Percentiles rank a stretch among this genome's conserved stretches.
These are phyloP conservation scores for Fragum sueziense DNA, from an alignment of 2,888 invertebrate species.

Conservation along the genomic window DNA sequence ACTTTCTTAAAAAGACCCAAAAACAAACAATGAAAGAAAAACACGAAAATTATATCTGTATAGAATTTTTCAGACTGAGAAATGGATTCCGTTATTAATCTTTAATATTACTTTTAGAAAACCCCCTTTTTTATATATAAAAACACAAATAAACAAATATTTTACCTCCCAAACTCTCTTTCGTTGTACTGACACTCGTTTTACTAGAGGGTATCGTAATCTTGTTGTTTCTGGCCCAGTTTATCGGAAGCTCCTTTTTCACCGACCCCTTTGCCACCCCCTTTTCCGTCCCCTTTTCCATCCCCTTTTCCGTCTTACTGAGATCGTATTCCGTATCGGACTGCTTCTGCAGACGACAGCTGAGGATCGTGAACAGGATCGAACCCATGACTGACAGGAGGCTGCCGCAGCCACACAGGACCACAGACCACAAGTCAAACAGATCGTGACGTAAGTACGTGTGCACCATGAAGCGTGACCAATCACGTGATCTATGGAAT, in stretches of 20 bases:
- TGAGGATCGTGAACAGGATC: conserved; percentile 26
- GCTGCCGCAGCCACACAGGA: conserved; percentile 46
- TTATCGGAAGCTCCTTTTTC: conserved; percentile 22
- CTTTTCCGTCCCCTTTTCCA: too few relatives aligned
- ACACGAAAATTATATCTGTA: too few relatives aligned
- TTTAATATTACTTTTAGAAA: too few relatives aligned
- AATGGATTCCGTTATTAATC: too few relatives aligned
- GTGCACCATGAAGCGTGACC: conserved; percentile 1
- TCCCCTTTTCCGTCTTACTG: conserved; percentile 2
- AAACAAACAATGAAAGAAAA: too few relatives aligned
- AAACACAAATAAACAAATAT: too few relatives aligned
- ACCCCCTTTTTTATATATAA: too few relatives aligned
- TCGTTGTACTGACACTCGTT: neutral
- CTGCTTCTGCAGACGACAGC: conserved; percentile 17
- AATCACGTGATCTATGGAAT: conserved; percentile 10
- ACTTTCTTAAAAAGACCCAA: too few relatives aligned
- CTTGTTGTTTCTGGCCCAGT: conserved; percentile 26
- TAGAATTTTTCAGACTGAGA: too few relatives aligned
- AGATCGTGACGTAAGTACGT: conserved; percentile 31
- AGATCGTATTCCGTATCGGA: conserved; percentile 32
- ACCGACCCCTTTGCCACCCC: neutral
- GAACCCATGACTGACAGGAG: conserved; percentile 34
- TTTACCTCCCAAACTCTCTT: conserved; percentile 10
- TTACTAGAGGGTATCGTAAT: conserved; percentile 17
- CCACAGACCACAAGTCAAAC: conserved; percentile 48